phyloP scores from a whole-genome alignment of 2,797 vertebrate species.

The Phoebastria nigripes region DNA sequence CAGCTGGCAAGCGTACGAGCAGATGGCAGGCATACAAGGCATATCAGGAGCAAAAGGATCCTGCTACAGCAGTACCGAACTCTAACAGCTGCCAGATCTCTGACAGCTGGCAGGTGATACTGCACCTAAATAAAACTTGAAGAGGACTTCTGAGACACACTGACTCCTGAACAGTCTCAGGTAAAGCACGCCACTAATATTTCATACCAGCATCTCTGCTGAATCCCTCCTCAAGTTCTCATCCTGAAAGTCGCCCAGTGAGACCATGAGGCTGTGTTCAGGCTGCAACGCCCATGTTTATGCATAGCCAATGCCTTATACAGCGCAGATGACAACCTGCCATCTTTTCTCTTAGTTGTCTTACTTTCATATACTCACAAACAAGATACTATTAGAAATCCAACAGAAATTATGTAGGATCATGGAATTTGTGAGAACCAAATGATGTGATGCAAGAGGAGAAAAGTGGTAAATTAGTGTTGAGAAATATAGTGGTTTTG shows the following conservation, averaged over 20 bases:
- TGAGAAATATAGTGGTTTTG: background rate
- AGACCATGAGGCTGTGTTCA: background rate
- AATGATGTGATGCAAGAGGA: background rate
- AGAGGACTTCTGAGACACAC: background rate
- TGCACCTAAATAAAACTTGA: too few species aligned
- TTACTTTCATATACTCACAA: background rate
- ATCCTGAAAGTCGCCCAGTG: background rate
- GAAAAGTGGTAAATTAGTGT: background rate
- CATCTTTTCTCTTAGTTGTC: background rate
- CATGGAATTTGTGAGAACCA: background rate
- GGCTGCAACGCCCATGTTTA: background rate
- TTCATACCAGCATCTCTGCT: background rate
- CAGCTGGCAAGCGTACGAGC: background rate
- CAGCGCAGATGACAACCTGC: background rate
- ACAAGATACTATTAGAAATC: background rate
- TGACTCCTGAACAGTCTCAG: background rate
- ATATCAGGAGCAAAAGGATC: background rate
- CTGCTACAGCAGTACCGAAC: fast-evolving
- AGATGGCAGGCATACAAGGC: background rate
- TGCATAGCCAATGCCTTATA: fast-evolving
- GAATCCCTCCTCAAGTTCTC: background rate
- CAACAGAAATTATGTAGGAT: background rate
- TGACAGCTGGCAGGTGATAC: background rate
- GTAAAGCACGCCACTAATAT: background rate
- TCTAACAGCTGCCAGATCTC: background rate